phyloP scores from a whole-genome alignment of 2,113 vertebrate genomes.

The Maccullochella peelii region DNA sequence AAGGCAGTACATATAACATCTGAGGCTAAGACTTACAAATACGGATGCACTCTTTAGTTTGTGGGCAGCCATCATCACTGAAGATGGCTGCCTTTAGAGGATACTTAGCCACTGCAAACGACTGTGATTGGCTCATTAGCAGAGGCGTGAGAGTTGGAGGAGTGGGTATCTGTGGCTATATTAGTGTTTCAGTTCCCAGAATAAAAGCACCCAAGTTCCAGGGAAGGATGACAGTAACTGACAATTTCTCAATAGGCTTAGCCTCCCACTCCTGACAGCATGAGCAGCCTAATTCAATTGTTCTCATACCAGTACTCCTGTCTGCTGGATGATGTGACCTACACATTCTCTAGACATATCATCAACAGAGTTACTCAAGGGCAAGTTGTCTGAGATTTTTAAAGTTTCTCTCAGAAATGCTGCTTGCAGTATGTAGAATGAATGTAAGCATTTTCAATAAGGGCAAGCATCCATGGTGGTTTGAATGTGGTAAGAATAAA shows the following conservation, averaged over 20 bases:
- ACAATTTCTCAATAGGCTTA: not conserved
- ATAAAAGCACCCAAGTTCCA: not conserved
- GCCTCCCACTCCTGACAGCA: not conserved
- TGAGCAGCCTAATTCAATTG: not conserved
- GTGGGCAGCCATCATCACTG: not conserved
- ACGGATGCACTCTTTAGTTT: not conserved
- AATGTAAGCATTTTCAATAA: not conserved
- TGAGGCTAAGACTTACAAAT: not conserved
- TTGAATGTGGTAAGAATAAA: not conserved
- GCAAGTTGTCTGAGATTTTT: not conserved
- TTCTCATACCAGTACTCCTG: not conserved
- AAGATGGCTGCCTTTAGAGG: constrained; percentile 13
- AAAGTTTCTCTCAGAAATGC: not conserved
- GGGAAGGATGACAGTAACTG: not conserved
- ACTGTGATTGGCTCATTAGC: constrained; percentile 57
- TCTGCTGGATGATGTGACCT: not conserved
- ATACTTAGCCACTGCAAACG: not conserved
- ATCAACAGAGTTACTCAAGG: not conserved
- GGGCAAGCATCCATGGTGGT: not conserved
- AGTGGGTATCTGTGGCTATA: not conserved
- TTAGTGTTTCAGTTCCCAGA: constrained; percentile 26
- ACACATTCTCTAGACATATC: not conserved
- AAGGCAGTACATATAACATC: not conserved
- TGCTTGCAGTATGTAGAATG: not conserved
- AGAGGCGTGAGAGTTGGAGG: constrained; percentile 29